A percentile compares a stretch with the other conserved stretches of the same genome.
Conservation (phyloP, 2,797 vertebrate species). For the Lepilemur ruficaudatus region DNA sequence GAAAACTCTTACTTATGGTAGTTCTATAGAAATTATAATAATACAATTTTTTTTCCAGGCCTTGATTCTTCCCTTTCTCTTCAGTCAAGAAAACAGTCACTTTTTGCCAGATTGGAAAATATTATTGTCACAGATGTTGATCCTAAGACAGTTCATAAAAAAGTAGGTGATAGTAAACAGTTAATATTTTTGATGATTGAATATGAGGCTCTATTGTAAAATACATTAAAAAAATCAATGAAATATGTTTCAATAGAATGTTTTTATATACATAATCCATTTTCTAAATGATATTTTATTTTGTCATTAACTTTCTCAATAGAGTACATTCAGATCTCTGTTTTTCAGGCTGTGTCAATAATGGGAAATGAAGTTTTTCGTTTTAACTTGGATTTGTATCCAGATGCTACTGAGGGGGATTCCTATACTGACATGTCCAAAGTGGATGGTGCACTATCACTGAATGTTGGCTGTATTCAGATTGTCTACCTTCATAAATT, state of each 20-base stretch:
- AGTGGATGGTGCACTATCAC: slow-evolving; percentile 91
- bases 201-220: not conserved
- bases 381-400: slow-evolving; percentile 91
- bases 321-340: slow-evolving; percentile 51
- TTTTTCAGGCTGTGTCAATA: slow-evolving; percentile 93
- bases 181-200: slow-evolving; percentile 11
- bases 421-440: slow-evolving; percentile 91
- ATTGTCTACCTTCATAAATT: slow-evolving; percentile 97
- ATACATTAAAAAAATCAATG: not conserved
- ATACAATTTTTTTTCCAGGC: slow-evolving; percentile 83
- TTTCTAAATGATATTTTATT: not conserved
- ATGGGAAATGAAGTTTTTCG: slow-evolving; percentile 97
- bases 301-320: not conserved
- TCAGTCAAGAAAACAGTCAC: slow-evolving; percentile 88
- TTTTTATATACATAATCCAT: not conserved
- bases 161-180: slow-evolving; percentile 83
- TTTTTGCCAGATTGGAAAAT: slow-evolving; percentile 92
- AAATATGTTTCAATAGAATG: slow-evolving; percentile 5
- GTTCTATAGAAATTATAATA: not conserved
- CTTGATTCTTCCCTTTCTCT: slow-evolving; percentile 92
- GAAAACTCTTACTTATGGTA: not conserved
- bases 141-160: slow-evolving; percentile 91
- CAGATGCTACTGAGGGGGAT: slow-evolving; percentile 90
- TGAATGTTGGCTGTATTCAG: slow-evolving; percentile 95
- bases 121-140: slow-evolving; percentile 93